phyloP scores from a whole-genome alignment of 1,140 invertebrate genomes.

The Nixonia krombeini region DNA sequence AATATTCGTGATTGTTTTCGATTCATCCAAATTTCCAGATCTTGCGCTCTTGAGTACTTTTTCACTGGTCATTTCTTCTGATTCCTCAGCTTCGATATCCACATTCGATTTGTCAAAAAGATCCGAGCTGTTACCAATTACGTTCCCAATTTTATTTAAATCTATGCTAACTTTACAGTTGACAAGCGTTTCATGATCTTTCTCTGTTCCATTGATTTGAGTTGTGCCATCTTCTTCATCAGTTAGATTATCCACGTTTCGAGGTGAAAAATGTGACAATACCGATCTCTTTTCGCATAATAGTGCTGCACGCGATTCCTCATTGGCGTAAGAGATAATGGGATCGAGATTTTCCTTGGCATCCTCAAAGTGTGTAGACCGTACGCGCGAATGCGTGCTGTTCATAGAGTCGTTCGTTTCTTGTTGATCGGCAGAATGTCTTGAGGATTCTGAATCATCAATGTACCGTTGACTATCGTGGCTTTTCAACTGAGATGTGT shows the following conservation, averaged over 20 bases:
- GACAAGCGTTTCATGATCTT: not conserved
- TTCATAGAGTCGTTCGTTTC: no score
- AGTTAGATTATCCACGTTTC: not conserved
- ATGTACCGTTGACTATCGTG: no score
- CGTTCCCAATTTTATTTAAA: slow-evolving; percentile 54
- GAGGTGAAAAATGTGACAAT: not conserved
- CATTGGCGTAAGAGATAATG: not conserved
- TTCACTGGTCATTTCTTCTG: no score
- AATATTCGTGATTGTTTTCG: no score
- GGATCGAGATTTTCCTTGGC: not conserved
- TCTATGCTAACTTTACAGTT: slow-evolving; percentile 63
- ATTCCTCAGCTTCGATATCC: not conserved
- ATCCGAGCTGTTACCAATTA: slow-evolving; percentile 50
- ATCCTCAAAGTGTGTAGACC: no score
- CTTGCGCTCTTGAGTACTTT: no score
- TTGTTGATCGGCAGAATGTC: no score
- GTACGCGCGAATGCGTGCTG: no score
- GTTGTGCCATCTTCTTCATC: slow-evolving; percentile 8
- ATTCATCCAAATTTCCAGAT: no score
- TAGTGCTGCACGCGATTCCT: not conserved
- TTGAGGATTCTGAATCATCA: no score
- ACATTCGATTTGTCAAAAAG: slow-evolving; percentile 40
- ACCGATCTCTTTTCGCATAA: not conserved
- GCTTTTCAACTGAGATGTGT: no score
- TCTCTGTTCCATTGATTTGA: not conserved